Conservation (phyloP, 2,797 vertebrate species). For the Jordanella pulchra region DNA sequence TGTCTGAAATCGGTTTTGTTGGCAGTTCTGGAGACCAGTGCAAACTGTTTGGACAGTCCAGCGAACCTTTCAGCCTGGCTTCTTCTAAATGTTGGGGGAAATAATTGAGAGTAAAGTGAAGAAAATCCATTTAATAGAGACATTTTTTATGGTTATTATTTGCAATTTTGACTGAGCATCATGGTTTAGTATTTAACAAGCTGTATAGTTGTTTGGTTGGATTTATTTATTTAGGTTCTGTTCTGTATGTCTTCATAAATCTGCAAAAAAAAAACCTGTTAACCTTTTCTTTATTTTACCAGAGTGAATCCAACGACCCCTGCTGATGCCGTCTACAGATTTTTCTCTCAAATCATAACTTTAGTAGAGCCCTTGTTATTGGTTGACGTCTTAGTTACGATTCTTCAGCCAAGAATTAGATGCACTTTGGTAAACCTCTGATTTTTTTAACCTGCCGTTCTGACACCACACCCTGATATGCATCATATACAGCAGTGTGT, state of each 20-base stretch:
- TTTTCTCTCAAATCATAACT: neutral
- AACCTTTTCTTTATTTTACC: neutral
- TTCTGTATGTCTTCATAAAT: conserved; percentile 20
- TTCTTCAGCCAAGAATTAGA: neutral
- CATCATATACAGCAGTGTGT: neutral
- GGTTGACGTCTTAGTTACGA: neutral
- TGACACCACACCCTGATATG: neutral
- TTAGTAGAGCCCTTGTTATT: neutral
- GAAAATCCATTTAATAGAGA: neutral
- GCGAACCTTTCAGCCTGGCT: conserved; percentile 28
- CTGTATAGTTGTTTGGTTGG: neutral
- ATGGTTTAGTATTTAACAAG: neutral
- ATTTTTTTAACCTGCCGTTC: neutral
- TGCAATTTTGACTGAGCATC: neutral
- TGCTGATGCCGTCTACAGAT: neutral
- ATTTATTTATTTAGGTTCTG: conserved; percentile 4
- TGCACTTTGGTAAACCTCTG: neutral
- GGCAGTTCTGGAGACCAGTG: conserved; percentile 31
- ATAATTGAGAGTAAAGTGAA: conserved; percentile 1
- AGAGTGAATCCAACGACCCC: neutral
- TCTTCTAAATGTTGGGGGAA: neutral
- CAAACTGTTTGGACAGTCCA: conserved; percentile 19
- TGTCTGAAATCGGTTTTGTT: conserved; percentile 41
- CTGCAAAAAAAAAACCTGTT: neutral
- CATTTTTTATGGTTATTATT: fast-evolving